Conservation (phyloP, 1,140 invertebrate genomes). For the Chymomyza costata region DNA sequence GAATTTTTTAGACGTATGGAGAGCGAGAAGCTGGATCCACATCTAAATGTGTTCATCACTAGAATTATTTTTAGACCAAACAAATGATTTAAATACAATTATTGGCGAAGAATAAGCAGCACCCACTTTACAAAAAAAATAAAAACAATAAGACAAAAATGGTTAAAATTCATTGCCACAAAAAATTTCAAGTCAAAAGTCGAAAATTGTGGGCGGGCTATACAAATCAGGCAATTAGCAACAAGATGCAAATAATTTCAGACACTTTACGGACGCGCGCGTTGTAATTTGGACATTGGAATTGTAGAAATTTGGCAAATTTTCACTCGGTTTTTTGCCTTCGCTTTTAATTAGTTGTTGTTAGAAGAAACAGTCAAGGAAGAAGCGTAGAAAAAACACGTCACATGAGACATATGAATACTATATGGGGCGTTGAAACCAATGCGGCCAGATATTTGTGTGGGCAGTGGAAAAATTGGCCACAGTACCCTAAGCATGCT, state of each 20-base stretch:
- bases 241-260: constrained; percentile 54
- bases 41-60: constrained; percentile 68
- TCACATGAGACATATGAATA: constrained; percentile 31
- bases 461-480: constrained; percentile 63
- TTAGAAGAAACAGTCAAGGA: constrained; percentile 21
- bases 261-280: constrained; percentile 47
- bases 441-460: no score
- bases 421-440: no score
- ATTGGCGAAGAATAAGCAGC: constrained; percentile 19
- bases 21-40: no score
- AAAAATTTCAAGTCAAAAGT: constrained; percentile 2
- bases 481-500: no score
- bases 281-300: constrained; percentile 66
- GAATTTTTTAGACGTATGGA: constrained; percentile 20
- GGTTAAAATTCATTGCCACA: constrained; percentile 46
- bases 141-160: constrained; percentile 17
- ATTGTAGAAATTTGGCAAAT: constrained; percentile 57
- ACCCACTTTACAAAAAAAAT: no score
- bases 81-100: constrained; percentile 65
- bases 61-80: constrained; percentile 64
- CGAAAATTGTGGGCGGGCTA: constrained; percentile 11
- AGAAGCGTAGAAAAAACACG: constrained; percentile 32
- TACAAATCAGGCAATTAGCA: constrained; percentile 67
- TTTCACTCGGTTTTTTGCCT: constrained; percentile 25
- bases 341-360: constrained; percentile 38